These are phyloP conservation scores for Cepphus grylle DNA, from an alignment of 2,113 vertebrate genomes.

Conservation along the genomic window DNA sequence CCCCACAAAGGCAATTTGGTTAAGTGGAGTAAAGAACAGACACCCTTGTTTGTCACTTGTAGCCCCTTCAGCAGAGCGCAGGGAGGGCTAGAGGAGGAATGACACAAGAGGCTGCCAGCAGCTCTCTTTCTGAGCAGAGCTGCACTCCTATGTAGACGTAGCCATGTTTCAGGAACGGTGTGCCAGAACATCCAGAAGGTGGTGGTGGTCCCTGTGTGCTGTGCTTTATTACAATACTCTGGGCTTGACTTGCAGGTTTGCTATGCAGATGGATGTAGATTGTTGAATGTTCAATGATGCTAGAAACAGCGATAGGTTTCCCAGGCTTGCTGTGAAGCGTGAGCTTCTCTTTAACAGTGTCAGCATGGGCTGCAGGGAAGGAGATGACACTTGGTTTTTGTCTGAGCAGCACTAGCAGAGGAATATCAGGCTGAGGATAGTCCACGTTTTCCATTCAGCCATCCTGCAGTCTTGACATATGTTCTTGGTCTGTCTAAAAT, in stretches of 20 bases:
- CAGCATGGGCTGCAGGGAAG: background rate
- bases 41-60: background rate
- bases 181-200: background rate
- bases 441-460: background rate
- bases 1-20: too few relatives aligned
- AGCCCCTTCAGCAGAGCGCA: background rate
- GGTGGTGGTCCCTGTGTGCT: background rate
- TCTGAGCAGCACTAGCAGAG: background rate
- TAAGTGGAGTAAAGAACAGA: background rate
- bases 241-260: background rate
- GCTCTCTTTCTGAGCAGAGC: fast-evolving
- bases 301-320: background rate
- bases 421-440: background rate
- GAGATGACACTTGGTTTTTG: background rate
- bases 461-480: background rate
- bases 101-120: background rate
- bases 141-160: fast-evolving
- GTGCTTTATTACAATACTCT: background rate
- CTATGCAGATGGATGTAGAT: background rate
- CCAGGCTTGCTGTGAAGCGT: background rate
- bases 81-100: background rate
- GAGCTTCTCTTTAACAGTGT: background rate
- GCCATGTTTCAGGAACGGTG: background rate
- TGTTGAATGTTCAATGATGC: background rate
- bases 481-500: background rate